Percentiles rank a stretch among this genome's conserved stretches.
phyloP scores from a whole-genome alignment of 2,113 vertebrate species.

The Misgurnus anguillicaudatus region DNA sequence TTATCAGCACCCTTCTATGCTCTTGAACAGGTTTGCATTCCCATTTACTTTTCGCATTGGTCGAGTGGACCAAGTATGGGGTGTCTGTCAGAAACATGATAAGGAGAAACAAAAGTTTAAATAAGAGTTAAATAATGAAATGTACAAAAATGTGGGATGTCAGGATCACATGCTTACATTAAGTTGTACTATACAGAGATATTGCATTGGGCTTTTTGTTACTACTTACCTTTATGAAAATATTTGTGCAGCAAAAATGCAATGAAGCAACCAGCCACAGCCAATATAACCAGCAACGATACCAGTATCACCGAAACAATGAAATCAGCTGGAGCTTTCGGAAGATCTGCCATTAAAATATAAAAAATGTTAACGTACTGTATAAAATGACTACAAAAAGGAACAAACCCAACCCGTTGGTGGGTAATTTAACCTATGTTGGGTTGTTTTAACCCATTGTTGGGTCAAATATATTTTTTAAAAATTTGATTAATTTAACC shows the following conservation, averaged over 20 bases:
- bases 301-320: conserved; percentile 26
- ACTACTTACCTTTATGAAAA: conserved; percentile 27
- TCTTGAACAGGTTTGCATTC: conserved; percentile 33
- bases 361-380: background rate
- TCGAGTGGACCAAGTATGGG: conserved; percentile 46
- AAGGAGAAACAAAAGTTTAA: background rate
- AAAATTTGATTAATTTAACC: too few species aligned
- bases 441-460: too few species aligned
- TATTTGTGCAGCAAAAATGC: conserved; percentile 40
- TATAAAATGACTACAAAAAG: background rate
- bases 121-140: background rate
- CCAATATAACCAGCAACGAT: background rate
- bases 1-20: conserved; percentile 80
- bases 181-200: background rate
- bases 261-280: conserved; percentile 32
- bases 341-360: conserved; percentile 35
- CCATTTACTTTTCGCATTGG: conserved; percentile 7
- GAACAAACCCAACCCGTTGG: too few species aligned
- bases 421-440: too few species aligned
- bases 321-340: conserved; percentile 17
- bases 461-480: too few species aligned
- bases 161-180: background rate
- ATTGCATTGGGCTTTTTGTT: background rate
- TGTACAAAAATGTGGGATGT: background rate
- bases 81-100: conserved; percentile 25